Evolutionary conservation across 2,888 invertebrate species (phyloP).

Genomic region (Diadegma fenestrale): DNA sequence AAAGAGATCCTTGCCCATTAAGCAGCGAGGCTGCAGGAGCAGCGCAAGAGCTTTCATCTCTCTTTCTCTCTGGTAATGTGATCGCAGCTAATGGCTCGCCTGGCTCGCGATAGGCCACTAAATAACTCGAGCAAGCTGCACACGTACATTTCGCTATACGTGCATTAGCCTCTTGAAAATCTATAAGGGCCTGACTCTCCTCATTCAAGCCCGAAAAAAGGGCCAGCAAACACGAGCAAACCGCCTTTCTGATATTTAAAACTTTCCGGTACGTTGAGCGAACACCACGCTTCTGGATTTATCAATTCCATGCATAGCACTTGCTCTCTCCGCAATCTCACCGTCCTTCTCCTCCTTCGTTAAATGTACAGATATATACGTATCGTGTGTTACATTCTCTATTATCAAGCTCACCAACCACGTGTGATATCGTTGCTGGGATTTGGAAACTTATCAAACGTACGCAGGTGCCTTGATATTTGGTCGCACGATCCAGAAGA

Average conservation of each 20-base stretch:
- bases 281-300: conserved; percentile 70
- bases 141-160: conserved; percentile 58
- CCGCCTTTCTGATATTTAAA: background rate
- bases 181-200: conserved; percentile 9
- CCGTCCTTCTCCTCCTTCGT: background rate
- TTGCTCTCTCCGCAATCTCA: conserved; percentile 67
- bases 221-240: background rate
- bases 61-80: conserved; percentile 76
- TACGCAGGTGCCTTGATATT: conserved; percentile 18
- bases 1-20: conserved; percentile 62
- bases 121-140: conserved; percentile 78
- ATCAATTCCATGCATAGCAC: conserved; percentile 77
- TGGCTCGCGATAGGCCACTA: conserved; percentile 76
- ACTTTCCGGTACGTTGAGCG: conserved; percentile 52
- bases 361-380: conserved; percentile 9
- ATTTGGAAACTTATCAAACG: conserved; percentile 47
- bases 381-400: conserved; percentile 7
- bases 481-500: background rate
- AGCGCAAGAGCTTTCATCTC: conserved; percentile 42
- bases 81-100: conserved; percentile 79
- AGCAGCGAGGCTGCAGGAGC: conserved; percentile 42
- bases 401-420: conserved; percentile 36
- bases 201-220: background rate
- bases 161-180: background rate
- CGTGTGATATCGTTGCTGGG: conserved; percentile 49